A percentile compares a stretch with the other conserved stretches of the same genome.
phyloP scores from a whole-genome alignment of 2,888 invertebrate species.

The Gari tellinella region DNA sequence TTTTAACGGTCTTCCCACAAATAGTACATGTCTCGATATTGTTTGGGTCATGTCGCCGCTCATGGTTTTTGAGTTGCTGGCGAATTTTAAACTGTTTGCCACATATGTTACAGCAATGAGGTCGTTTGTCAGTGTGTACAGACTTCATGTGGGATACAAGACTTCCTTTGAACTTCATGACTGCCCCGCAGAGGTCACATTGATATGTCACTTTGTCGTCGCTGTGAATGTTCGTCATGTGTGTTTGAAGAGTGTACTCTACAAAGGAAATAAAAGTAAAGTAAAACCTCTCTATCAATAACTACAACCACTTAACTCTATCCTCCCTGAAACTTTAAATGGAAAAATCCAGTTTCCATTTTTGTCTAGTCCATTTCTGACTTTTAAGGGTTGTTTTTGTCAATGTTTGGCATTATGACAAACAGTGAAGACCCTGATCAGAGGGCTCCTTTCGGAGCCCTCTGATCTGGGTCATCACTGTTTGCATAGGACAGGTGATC shows the following conservation, averaged over 20 bases:
- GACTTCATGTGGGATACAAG: constrained; percentile 39
- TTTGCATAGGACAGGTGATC: too few relatives aligned
- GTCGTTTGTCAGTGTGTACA: constrained; percentile 27
- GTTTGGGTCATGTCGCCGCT: constrained; percentile 24
- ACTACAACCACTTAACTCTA: too few relatives aligned
- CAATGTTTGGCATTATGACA: too few relatives aligned
- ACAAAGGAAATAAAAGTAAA: constrained; percentile 4
- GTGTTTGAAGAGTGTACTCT: constrained; percentile 23
- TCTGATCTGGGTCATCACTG: too few relatives aligned
- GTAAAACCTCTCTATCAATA: too few relatives aligned
- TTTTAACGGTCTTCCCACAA: constrained; percentile 38
- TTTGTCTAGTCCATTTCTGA: too few relatives aligned
- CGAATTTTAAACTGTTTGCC: constrained; percentile 22
- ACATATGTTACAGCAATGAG: constrained; percentile 30
- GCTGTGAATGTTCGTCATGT: constrained; percentile 24
- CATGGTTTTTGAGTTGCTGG: constrained; percentile 27
- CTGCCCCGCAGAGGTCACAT: constrained; percentile 42
- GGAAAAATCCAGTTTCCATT: too few relatives aligned
- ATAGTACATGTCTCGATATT: constrained; percentile 29
- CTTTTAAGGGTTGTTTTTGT: too few relatives aligned
- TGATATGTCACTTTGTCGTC: constrained; percentile 5
- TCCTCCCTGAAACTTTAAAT: too few relatives aligned
- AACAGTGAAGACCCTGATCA: too few relatives aligned
- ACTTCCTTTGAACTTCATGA: constrained; percentile 27
- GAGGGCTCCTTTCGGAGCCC: too few relatives aligned